A percentile compares a stretch with the other conserved stretches of the same genome.
These are phyloP conservation scores for Paratilapia polleni DNA, from an alignment of 2,113 vertebrate genomes.

Conservation along the genomic window DNA sequence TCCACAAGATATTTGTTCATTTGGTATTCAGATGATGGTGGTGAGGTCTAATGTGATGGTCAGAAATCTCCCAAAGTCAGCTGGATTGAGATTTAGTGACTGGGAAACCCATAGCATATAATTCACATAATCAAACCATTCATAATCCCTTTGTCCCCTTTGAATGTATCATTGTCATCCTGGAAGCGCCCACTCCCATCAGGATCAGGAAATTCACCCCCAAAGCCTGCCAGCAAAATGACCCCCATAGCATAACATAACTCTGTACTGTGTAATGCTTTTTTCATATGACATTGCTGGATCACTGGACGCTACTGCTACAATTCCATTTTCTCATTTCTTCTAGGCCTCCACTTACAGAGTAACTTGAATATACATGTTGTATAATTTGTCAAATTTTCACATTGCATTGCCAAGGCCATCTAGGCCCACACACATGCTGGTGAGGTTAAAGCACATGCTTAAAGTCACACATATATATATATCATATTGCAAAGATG, in stretches of 20 bases:
- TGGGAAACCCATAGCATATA: neutral
- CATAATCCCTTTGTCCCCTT: neutral
- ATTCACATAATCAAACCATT: conserved; percentile 3
- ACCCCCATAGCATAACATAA: neutral
- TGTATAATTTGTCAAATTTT: conserved; percentile 34
- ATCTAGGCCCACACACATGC: conserved; percentile 9
- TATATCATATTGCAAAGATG: conserved; percentile 23
- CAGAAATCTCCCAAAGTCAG: neutral
- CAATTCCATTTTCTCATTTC: neutral
- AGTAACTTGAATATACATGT: conserved; percentile 18
- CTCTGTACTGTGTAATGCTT: neutral
- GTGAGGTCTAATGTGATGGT: neutral
- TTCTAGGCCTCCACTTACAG: neutral
- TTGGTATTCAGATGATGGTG: neutral
- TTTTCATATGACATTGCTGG: neutral
- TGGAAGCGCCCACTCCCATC: neutral
- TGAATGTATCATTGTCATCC: neutral
- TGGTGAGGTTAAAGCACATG: conserved; percentile 17
- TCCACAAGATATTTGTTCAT: neutral
- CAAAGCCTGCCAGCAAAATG: neutral
- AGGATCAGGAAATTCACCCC: neutral
- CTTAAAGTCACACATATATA: neutral
- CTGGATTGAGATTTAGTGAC: neutral
- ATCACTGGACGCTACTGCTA: neutral
- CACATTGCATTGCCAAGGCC: conserved; percentile 22